These are phyloP conservation scores for Pangasianodon hypophthalmus DNA, from an alignment of 2,113 vertebrate species.

Conservation along the genomic window DNA sequence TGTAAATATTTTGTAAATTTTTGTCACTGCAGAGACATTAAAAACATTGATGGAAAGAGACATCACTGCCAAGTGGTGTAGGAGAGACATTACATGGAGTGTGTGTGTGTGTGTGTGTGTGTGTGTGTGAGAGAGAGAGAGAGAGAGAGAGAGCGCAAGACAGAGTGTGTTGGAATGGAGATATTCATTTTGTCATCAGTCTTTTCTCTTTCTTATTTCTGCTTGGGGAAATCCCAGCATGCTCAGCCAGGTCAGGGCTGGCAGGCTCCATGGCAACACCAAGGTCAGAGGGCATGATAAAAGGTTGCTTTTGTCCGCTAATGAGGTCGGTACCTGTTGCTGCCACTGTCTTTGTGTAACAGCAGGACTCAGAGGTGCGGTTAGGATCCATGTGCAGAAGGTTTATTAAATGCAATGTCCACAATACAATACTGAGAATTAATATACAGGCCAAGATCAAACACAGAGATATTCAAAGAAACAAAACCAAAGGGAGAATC, in stretches of 20 bases:
- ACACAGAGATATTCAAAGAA: not conserved
- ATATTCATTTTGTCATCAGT: slow-evolving; percentile 62
- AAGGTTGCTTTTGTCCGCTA: slow-evolving; percentile 80
- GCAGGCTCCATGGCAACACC: slow-evolving; percentile 75
- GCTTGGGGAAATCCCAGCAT: slow-evolving; percentile 67
- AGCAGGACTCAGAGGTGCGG: not conserved
- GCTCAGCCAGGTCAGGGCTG: slow-evolving; percentile 58
- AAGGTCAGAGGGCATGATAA: slow-evolving; percentile 68
- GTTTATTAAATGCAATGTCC: not conserved
- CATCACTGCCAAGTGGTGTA: too few species aligned
- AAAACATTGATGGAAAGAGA: too few species aligned
- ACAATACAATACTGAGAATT: not conserved
- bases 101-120: too few species aligned
- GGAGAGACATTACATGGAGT: too few species aligned
- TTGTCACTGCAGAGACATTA: too few species aligned
- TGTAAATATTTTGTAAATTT: too few species aligned
- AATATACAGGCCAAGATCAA: not conserved
- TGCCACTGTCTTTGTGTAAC: slow-evolving; percentile 29
- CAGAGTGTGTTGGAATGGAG: too few species aligned
- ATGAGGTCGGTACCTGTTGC: slow-evolving; percentile 76
- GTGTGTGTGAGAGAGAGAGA: too few species aligned
- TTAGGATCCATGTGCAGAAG: too few species aligned
- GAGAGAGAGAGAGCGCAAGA: too few species aligned
- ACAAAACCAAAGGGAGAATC: not conserved
- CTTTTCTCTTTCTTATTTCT: slow-evolving; percentile 54